Evolutionary conservation across 1,140 invertebrate species (phyloP), one percentile per base, ranked within the genome.

Genomic region (Bombus ignitus): DNA sequence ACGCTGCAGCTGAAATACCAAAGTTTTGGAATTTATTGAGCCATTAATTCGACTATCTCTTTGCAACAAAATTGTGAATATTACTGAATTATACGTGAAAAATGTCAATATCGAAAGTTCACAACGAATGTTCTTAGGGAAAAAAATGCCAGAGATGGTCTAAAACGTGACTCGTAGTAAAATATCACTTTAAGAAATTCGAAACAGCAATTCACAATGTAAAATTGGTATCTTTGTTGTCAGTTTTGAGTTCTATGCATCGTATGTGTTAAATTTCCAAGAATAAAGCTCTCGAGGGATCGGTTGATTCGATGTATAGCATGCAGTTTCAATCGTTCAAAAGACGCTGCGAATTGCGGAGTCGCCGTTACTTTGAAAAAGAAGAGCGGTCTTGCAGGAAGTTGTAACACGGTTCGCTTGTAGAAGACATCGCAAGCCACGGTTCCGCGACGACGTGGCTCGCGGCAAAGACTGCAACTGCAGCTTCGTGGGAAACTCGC

Each of bases 401-500:
- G 86, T 88, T 81, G 53, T 84, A 83, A 87, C 62, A 65, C 57
- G 59, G 77, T 71, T 47, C 42, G 57, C 35, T 25, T 28, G 39
- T 62, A 77, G 74, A 73, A 18, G 62, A 83, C 62, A 22, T 78
- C 47, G 32, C 44, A 28, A 65, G 57, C 44, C 32, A 53, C 25
- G 37, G 53, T 44, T 77, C 59, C 57, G 53, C n/a, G 71, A 47
- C 71, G 42, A 53, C 65, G 66, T 66, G 32, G 37, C 74, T 72
- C 65, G 65, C 57, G 86, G 80, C 70, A 39, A 88, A 72, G 73
- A 88, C 83, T 84, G 47, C 39, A 44, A 53, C 62, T 62, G 53
- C 72, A 73, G 53, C 74, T 71, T 85, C 59, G 71, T 77, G 87
- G 76, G 74, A 88, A 88, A 77, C 82, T 88, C 83, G 70, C 47